Evolutionary conservation across 2,888 invertebrate species (phyloP), one percentile per base, ranked within the genome.

Genomic region (Oscheius sp.): DNA sequence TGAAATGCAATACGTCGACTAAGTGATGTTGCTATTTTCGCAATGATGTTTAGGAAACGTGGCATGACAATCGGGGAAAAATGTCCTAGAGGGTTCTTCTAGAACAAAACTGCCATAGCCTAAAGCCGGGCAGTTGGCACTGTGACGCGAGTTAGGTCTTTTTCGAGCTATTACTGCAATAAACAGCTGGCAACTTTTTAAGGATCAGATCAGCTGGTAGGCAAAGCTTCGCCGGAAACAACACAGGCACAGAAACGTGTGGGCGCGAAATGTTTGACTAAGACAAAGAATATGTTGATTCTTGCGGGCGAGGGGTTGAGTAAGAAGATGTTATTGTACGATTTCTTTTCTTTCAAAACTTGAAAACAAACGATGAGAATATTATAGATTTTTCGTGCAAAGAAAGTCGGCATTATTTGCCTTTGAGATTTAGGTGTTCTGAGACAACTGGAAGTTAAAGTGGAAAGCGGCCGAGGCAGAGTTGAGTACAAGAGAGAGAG

Each of bases 221-320:
- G n/a, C n/a, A n/a, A n/a, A n/a, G n/a, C n/a, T n/a, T n/a, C n/a
- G 37, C 55, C 33, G 34, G 34, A 55, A 52, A 29, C 27, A 52
- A 55, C 34, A n/a, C n/a, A 55, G n/a, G 55, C 55, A 55, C 20
- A 42, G 42, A 55, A 42, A 29, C 20, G 34, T 42, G 42, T 27
- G 17, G 58, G 45, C 45, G 45, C 45, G 27, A 20, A 61, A 42
- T 61, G 61, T 61, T 61, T 61, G 61, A 27, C 45, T 61, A 61
- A 61, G 61, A 61, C 61, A 61, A 61, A 61, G 61, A 61, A 61
- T 61, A 61, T 61, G 61, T 45, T 61, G 61, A 45, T 61, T 61
- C 45, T 45, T 42, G 61, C 45, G 45, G n/a, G 61, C 45, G 61
- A 37, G 17, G 27, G n/a, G 61, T 27, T 61, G 61, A 61, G 61